Percentiles rank a stretch among this genome's conserved stretches.
phyloP scores from a whole-genome alignment of 2,888 invertebrate genomes.

The Harpalus rubripes region DNA sequence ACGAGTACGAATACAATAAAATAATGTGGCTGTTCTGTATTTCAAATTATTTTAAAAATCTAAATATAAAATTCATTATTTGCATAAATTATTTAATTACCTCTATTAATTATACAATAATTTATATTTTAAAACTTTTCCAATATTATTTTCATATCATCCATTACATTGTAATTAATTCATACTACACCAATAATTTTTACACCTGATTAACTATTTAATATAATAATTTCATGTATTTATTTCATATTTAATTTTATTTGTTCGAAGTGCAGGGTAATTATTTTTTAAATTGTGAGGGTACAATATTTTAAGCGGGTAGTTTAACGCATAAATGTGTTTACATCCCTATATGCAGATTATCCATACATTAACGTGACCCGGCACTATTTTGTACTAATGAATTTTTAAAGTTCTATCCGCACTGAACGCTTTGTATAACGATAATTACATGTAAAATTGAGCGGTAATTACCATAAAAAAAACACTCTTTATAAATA shows the following conservation, averaged over 20 bases:
- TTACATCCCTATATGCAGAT: constrained; percentile 20
- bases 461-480: neutral
- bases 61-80: too few relatives aligned
- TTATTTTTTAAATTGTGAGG: neutral
- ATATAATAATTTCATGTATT: constrained; percentile 8
- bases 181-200: constrained; percentile 7
- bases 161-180: neutral
- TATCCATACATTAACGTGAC: constrained; percentile 17
- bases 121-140: too few relatives aligned
- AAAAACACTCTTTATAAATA: neutral
- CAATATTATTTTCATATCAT: neutral
- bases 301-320: neutral
- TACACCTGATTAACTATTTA: constrained; percentile 2
- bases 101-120: too few relatives aligned
- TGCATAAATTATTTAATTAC: too few relatives aligned
- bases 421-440: neutral
- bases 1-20: too few relatives aligned
- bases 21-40: too few relatives aligned
- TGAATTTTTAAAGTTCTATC: constrained; percentile 34
- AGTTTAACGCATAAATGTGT: constrained; percentile 13
- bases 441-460: constrained; percentile 18
- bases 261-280: neutral
- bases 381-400: constrained; percentile 16
- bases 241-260: neutral
- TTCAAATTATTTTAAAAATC: too few relatives aligned